These are phyloP conservation scores for Drosophila kuntzei DNA, from an alignment of 2,888 invertebrate species.

Conservation along the genomic window DNA sequence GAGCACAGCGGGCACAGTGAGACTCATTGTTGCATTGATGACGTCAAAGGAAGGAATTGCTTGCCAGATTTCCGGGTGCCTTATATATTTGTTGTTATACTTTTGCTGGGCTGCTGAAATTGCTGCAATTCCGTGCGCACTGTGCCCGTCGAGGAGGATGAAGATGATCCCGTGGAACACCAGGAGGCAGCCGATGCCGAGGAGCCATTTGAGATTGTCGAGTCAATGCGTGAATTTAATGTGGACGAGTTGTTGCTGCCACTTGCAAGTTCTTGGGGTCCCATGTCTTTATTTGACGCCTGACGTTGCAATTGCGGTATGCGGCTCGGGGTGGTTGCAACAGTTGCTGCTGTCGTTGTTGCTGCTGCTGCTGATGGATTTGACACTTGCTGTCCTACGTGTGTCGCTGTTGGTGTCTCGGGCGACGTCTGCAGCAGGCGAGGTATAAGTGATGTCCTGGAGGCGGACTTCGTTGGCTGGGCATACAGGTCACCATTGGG, in stretches of 20 bases:
- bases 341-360: constrained; percentile 15
- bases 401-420: constrained; percentile 19
- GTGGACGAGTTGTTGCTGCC: constrained; percentile 32
- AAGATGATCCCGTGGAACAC: constrained; percentile 56
- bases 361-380: constrained; percentile 39
- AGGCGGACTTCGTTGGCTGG: constrained; percentile 73
- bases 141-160: constrained; percentile 84
- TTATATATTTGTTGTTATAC: constrained; percentile 74
- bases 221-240: constrained; percentile 54
- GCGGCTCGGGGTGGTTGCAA: constrained; percentile 56
- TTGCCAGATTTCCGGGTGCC: constrained; percentile 26
- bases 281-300: constrained; percentile 57
- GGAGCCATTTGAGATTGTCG: constrained; percentile 66
- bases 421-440: constrained; percentile 48
- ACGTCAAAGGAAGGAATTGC: constrained; percentile 36
- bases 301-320: constrained; percentile 79
- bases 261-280: constrained; percentile 25
- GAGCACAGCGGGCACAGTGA: constrained; percentile 45
- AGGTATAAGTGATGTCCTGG: constrained; percentile 73
- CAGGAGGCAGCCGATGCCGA: constrained; percentile 58
- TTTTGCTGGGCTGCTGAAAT: constrained; percentile 48
- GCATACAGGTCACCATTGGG: constrained; percentile 79
- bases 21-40: constrained; percentile 28
- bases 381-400: constrained; percentile 56
- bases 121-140: constrained; percentile 85